Conservation (phyloP, 2,113 vertebrate species). For the Cyanistes caeruleus region DNA sequence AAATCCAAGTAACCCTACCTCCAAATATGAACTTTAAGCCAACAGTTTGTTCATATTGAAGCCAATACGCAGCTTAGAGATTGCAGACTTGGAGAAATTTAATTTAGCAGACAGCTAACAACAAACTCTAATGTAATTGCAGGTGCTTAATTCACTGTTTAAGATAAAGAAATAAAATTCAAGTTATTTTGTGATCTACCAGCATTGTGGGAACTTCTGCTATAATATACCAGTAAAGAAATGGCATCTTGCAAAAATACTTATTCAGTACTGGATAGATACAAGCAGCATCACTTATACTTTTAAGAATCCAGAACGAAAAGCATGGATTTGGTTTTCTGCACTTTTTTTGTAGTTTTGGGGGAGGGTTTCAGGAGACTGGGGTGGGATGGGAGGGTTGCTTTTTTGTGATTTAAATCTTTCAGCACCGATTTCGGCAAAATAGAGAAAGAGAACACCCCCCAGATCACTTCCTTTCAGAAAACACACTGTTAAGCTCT, state of each 20-base stretch:
- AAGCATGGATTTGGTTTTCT: background rate
- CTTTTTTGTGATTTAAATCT: background rate
- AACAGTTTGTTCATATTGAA: background rate
- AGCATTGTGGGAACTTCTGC: background rate
- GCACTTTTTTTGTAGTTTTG: background rate
- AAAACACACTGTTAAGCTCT: background rate
- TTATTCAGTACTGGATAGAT: background rate
- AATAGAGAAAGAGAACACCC: background rate
- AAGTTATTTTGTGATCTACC: background rate
- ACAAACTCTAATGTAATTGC: background rate
- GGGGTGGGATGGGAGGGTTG: accelerated
- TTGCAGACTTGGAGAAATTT: background rate
- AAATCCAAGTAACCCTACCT: background rate
- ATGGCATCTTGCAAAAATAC: background rate
- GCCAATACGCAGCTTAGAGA: background rate
- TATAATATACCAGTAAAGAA: background rate
- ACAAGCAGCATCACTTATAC: background rate
- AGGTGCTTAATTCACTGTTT: constrained; percentile 22
- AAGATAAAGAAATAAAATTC: constrained; percentile 43
- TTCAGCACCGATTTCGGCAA: background rate
- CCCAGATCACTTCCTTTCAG: background rate
- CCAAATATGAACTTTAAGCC: background rate
- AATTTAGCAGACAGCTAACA: background rate
- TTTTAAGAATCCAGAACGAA: background rate
- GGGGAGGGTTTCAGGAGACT: accelerated